A percentile compares a stretch with the other conserved stretches of the same genome.
phyloP scores from a whole-genome alignment of 1,140 invertebrate genomes.

The Papilio polyxenes region DNA sequence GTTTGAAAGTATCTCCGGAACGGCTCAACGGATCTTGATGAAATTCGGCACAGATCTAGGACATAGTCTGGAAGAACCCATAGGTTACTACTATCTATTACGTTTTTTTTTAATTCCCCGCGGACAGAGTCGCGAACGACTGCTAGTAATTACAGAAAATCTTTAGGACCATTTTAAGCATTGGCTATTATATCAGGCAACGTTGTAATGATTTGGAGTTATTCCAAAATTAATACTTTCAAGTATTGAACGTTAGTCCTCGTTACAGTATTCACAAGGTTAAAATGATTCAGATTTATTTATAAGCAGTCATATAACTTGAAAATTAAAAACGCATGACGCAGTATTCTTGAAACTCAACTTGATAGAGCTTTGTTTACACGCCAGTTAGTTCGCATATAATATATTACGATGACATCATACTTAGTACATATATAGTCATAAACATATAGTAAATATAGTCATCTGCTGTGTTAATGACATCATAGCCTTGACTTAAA shows the following conservation, averaged over 20 bases:
- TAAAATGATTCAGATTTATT: conserved; percentile 15
- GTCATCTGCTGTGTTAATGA: conserved; percentile 66
- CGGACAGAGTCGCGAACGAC: too few species aligned
- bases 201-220: not conserved
- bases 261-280: not conserved
- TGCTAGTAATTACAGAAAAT: too few species aligned
- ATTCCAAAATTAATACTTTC: not conserved
- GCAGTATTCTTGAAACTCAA: conserved; percentile 38
- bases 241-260: conserved; percentile 1
- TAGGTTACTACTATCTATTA: too few species aligned
- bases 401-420: conserved; percentile 69
- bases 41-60: too few species aligned
- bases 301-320: conserved; percentile 4
- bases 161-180: too few species aligned
- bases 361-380: conserved; percentile 42
- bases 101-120: too few species aligned
- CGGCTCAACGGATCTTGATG: too few species aligned
- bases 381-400: conserved; percentile 47
- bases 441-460: conserved; percentile 55
- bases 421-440: conserved; percentile 42
- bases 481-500: conserved; percentile 60
- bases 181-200: not conserved
- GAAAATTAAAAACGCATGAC: conserved; percentile 35
- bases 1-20: too few species aligned
- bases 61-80: too few species aligned